phyloP scores from a whole-genome alignment of 1,140 invertebrate genomes.

The Drosophila kikkawai region DNA sequence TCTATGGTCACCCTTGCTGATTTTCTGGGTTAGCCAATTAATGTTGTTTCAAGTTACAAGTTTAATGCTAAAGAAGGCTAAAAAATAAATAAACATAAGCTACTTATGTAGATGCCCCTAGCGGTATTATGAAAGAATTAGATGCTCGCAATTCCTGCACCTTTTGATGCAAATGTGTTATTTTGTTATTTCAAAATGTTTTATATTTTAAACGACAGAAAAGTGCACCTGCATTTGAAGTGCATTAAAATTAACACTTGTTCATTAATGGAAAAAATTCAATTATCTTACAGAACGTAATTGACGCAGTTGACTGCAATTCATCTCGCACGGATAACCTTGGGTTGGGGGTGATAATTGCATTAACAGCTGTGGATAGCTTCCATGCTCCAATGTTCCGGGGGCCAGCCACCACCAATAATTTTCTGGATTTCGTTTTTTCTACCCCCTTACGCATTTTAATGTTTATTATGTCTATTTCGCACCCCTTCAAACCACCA shows the following conservation, averaged over 20 bases:
- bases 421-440: constrained; percentile 38
- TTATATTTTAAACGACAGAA: background rate
- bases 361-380: constrained; percentile 38
- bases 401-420: constrained; percentile 44
- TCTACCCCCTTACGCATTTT: constrained; percentile 66
- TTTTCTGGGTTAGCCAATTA: constrained; percentile 31
- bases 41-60: constrained; percentile 20
- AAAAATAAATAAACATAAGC: background rate
- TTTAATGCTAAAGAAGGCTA: constrained; percentile 1
- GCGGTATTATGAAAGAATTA: background rate
- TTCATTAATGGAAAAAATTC: constrained; percentile 17
- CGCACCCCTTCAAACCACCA: constrained; percentile 15
- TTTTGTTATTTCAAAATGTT: background rate
- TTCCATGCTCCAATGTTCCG: constrained; percentile 33
- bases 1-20: constrained; percentile 40
- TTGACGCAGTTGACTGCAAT: constrained; percentile 40
- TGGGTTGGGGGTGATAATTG: constrained; percentile 25
- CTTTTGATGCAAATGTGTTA: background rate
- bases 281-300: constrained; percentile 26
- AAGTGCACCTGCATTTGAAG: background rate
- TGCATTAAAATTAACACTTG: constrained; percentile 8
- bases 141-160: background rate
- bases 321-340: constrained; percentile 2
- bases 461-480: constrained; percentile 12
- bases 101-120: background rate